Conservation (phyloP, 2,797 vertebrate species). For the Argyrosomus regius region DNA sequence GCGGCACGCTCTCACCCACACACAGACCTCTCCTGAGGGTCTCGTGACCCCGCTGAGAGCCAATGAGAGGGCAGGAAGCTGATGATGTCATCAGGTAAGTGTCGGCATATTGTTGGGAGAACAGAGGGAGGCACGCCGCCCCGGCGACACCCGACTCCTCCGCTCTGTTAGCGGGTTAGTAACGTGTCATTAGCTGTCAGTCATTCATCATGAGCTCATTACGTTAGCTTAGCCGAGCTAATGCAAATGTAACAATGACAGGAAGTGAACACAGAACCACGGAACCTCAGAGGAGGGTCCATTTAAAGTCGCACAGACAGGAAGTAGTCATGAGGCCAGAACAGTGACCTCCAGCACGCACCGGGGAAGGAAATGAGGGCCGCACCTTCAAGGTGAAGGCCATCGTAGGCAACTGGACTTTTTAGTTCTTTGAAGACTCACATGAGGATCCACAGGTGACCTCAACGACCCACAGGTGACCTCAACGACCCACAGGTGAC, state of each 20-base stretch:
- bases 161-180: background rate
- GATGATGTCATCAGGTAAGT: conserved; percentile 58
- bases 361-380: too few species aligned
- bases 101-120: conserved; percentile 26
- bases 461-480: too few species aligned
- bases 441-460: too few species aligned
- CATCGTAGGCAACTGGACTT: too few species aligned
- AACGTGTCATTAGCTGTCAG: conserved; percentile 45
- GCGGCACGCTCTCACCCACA: conserved; percentile 44
- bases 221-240: background rate
- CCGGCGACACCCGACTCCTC: conserved; percentile 56
- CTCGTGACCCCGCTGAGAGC: conserved; percentile 24
- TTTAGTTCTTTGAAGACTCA: too few species aligned
- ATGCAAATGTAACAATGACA: background rate
- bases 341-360: too few species aligned
- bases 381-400: too few species aligned
- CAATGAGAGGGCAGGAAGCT: conserved; percentile 32
- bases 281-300: too few species aligned
- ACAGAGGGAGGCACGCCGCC: conserved; percentile 47
- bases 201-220: conserved; percentile 17
- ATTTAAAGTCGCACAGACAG: too few species aligned
- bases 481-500: too few species aligned
- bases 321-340: too few species aligned
- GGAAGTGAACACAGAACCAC: too few species aligned
- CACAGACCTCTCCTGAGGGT: conserved; percentile 36